These are phyloP conservation scores for Vireo altiloquus DNA, from an alignment of 2,113 vertebrate genomes.

Conservation along the genomic window DNA sequence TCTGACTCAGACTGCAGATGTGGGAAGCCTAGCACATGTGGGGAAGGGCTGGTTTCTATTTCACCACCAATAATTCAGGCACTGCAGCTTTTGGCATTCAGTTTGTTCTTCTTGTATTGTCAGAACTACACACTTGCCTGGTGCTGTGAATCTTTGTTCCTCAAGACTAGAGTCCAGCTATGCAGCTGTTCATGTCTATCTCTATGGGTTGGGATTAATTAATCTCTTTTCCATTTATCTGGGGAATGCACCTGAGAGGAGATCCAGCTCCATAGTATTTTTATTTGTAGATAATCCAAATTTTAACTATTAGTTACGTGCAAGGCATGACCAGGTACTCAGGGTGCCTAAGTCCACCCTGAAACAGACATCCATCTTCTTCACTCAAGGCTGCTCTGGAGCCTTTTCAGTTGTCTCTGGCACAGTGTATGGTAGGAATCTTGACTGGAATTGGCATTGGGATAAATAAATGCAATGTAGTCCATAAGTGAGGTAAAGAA, in stretches of 20 bases:
- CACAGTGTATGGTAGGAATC: not conserved
- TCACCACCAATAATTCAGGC: not conserved
- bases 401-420: not conserved
- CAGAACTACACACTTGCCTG: not conserved
- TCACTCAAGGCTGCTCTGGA: not conserved
- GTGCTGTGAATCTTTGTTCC: not conserved
- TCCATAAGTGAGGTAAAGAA: not conserved
- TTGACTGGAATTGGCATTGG: not conserved
- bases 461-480: not conserved
- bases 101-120: not conserved
- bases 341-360: not conserved
- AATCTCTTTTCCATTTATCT: not conserved
- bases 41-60: not conserved
- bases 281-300: not conserved
- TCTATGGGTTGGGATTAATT: not conserved
- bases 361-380: not conserved
- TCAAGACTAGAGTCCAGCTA: not conserved
- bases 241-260: not conserved
- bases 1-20: not conserved
- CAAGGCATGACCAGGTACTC: not conserved
- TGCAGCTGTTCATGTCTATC: not conserved
- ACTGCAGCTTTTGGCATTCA: not conserved
- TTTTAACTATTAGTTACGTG: not conserved
- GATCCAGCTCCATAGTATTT: not conserved
- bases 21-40: not conserved